These are phyloP conservation scores for Zapornia atra DNA, from an alignment of 2,113 vertebrate genomes.

Conservation along the genomic window DNA sequence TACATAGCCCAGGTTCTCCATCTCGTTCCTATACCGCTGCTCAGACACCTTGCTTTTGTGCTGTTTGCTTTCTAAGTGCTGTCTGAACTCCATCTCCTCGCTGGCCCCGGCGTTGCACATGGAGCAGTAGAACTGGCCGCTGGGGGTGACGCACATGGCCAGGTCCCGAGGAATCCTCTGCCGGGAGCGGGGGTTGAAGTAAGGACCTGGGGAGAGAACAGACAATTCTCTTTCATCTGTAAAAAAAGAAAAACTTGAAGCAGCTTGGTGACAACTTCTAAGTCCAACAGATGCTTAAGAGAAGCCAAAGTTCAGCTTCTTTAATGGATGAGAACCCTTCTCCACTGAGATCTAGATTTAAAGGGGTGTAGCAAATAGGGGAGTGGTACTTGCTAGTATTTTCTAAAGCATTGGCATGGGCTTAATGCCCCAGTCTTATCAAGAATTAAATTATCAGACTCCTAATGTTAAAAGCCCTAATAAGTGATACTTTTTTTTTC, in stretches of 20 bases:
- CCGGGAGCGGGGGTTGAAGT: constrained; percentile 93
- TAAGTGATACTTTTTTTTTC: neutral
- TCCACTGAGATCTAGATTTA: neutral
- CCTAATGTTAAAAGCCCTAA: too few relatives aligned
- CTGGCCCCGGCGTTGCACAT: constrained; percentile 96
- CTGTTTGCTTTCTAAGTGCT: constrained; percentile 97
- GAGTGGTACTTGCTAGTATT: neutral
- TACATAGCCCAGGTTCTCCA: constrained; percentile 96
- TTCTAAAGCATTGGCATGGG: neutral
- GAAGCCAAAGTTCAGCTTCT: neutral
- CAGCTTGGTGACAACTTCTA: neutral
- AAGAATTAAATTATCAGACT: neutral
- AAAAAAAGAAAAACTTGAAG: neutral
- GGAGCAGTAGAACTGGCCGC: constrained; percentile 98
- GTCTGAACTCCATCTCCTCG: constrained; percentile 93
- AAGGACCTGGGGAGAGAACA: constrained; percentile 83
- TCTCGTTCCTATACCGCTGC: constrained; percentile 92
- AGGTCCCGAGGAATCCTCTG: constrained; percentile 95
- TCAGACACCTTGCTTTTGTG: constrained; percentile 98
- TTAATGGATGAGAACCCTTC: neutral
- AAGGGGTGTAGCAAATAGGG: neutral
- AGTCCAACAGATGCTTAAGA: neutral
- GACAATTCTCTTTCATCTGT: neutral
- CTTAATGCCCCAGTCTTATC: neutral
- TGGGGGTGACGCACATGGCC: constrained; percentile 98